Conservation (phyloP, 2,113 vertebrate species). For the Athene cunicularia region DNA sequence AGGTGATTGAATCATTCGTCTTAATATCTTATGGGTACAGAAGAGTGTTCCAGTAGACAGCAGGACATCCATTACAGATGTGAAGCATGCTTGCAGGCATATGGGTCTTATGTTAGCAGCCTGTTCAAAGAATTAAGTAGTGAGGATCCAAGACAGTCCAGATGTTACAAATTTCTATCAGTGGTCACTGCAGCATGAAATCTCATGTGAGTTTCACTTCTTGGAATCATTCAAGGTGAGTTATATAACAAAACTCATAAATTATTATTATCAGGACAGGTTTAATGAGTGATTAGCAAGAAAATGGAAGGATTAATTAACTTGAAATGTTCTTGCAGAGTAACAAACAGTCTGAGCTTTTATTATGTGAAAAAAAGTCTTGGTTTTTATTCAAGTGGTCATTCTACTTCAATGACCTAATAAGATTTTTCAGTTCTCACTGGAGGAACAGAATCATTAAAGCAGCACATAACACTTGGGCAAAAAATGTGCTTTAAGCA, state of each 20-base stretch:
- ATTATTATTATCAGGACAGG: conserved; percentile 45
- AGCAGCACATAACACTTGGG: background rate
- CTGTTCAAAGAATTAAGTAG: conserved; percentile 90
- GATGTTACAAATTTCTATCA: conserved; percentile 94
- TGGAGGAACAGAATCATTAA: background rate
- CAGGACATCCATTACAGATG: conserved; percentile 92
- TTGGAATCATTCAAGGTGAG: conserved; percentile 94
- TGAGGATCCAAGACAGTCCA: conserved; percentile 90
- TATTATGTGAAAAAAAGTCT: background rate
- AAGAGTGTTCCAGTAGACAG: conserved; percentile 91
- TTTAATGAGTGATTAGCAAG: conserved; percentile 34
- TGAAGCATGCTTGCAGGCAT: conserved; percentile 90
- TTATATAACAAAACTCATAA: conserved; percentile 40
- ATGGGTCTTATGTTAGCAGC: conserved; percentile 91
- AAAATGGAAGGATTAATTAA: conserved; percentile 37
- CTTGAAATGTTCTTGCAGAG: background rate
- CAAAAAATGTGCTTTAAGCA: background rate
- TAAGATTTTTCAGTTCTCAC: background rate
- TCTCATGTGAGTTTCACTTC: conserved; percentile 91
- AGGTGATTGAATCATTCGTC: conserved; percentile 28
- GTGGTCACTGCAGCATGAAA: conserved; percentile 92
- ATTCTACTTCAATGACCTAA: background rate
- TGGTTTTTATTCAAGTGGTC: background rate
- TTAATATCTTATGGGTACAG: conserved; percentile 76
- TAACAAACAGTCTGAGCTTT: background rate